Percentiles rank a stretch among this genome's conserved stretches.
Conservation (phyloP, 2,113 vertebrate species). For the Gadus macrocephalus region DNA sequence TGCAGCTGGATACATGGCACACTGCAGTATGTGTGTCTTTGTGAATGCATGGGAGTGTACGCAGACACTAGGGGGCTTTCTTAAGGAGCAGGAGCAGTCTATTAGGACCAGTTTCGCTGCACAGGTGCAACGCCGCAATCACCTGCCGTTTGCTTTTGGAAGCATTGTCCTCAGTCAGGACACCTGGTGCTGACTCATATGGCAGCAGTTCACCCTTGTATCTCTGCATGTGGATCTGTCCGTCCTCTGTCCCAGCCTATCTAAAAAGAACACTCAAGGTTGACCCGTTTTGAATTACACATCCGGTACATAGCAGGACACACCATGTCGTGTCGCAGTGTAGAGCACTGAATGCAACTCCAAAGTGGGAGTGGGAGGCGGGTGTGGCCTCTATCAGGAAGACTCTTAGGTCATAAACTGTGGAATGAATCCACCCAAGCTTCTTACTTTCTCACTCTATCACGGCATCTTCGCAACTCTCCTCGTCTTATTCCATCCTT, state of each 20-base stretch:
- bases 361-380: not conserved
- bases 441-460: constrained; percentile 10
- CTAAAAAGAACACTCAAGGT: constrained; percentile 36
- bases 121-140: constrained; percentile 46
- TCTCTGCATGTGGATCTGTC: constrained; percentile 23
- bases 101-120: constrained; percentile 40
- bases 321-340: not conserved
- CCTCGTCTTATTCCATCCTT: not conserved
- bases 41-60: constrained; percentile 27
- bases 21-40: constrained; percentile 19
- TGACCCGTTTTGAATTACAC: constrained; percentile 3
- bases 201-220: constrained; percentile 29
- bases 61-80: no score
- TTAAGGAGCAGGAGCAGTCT: not conserved
- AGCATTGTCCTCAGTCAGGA: constrained; percentile 46
- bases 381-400: not conserved
- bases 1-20: constrained; percentile 6
- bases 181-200: constrained; percentile 56
- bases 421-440: constrained; percentile 4
- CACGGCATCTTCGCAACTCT: constrained; percentile 3
- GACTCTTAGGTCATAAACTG: constrained; percentile 12
- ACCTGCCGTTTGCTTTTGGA: constrained; percentile 51
- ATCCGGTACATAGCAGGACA: not conserved
- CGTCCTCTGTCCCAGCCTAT: constrained; percentile 20
- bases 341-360: not conserved